Evolutionary conservation across 1,140 invertebrate genomes (phyloP), one percentile per base, ranked within the genome.

Genomic region (Zaprionus gabonicus): DNA sequence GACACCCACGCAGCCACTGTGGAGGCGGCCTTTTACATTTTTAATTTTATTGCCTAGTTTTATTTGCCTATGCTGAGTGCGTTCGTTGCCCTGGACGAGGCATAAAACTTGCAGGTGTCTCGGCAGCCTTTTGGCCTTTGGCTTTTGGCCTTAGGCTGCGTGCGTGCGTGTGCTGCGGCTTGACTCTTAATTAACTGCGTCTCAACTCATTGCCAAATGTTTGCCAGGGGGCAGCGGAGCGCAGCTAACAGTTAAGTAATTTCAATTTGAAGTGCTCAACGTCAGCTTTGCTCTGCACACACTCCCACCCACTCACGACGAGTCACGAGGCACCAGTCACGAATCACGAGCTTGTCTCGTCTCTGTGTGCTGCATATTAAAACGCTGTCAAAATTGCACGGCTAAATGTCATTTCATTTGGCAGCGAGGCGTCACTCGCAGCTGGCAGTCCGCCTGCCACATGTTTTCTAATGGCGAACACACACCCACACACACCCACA

Each of bases 381-480:
- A 86, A 80, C 71, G 80, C 73, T 86, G 83, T 86, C 83, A 86
- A 87, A 86, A 87, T 80, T 82, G 80, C 76, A 80, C 82, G 67
- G 83, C 80, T 85, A 84, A 84, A 78, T 86, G 83, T 86, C 83
- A 87, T 82, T 86, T 87, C 70, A 82, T 86, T 86, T 85, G 66
- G 63, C 76, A 74, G 53, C 49, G 51, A 51, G 41, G 63, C 76
- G 44, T 62, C 51, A 62, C 67, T 34, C 59, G 20, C 68, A 55
- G 7, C 41, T 46, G 41, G 15, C n/a, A 17, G n/a, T 17, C 6
- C 41, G 34, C 41, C 25, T 56, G 57, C 15, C 56, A 23, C 38
- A 67, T 70, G 59, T 51, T 75, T 58, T 44, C 67, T 38, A 75
- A 71, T 57, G 58, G 51, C 53, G 41, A 46, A 57, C 17, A 51